Evolutionary conservation across 2,113 vertebrate genomes (phyloP), one percentile per base, ranked within the genome.

Genomic region (Oryctolagus cuniculus): DNA sequence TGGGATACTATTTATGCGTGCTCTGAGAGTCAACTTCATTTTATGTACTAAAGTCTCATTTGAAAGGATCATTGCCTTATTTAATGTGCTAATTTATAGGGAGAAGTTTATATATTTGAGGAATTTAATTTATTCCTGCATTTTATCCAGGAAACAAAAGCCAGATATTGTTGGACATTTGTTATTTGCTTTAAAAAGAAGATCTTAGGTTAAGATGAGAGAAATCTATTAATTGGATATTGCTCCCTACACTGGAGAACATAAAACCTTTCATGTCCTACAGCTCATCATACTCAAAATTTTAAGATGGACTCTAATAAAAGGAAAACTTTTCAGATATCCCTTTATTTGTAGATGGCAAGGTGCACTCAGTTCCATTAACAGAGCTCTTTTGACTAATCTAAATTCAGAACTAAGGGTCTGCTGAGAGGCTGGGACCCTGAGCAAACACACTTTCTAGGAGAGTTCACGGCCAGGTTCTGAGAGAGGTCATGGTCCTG

Each of bases 401-500:
- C 31, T 64, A 51, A 93, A 81, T 80, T 96, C 75, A 81, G 89
- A 92, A 25, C 3, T 12, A 80, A 78, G 61, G 0, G 10, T 21
- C 21, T 51, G 38, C 29, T 3, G 31, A 91, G 31, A 64, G 53
- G 9, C 67, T 88, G 83, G 27, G 70, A 67, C 21, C 36, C 85
- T 36, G 15, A 89, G 64, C 36, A 69, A 67, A 66, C 51, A 27
- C 8, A 3, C 49, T 89, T 72, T 72, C n/a, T 38, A 38, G 38
- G 34, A 51, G 55, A 24, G 21, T 38, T 70, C 55, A 73, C 66
- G 15, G 6, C 44, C 0, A 91, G 93, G 97, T 97, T 98, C 97
- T 97, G 61, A 89, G 70, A 82, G 91, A 98, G 97, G 97, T 96
- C 97, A 97, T 27, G 22, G 87, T 93, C 4, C 0, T 93, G 87